Conservation (phyloP, 2,113 vertebrate genomes). For the Melanerpes formicivorus region DNA sequence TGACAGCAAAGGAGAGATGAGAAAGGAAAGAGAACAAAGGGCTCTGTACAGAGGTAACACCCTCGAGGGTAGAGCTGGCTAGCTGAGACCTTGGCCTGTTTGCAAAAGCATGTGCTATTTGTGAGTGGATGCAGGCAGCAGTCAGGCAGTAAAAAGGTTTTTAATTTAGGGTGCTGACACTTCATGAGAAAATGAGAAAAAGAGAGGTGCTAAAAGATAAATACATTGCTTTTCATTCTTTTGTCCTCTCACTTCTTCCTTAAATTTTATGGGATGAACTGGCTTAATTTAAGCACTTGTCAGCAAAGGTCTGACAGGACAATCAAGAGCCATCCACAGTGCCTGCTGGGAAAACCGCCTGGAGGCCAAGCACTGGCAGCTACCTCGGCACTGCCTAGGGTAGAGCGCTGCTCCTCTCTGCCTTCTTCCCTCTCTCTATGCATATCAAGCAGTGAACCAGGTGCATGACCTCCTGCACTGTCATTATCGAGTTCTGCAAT, state of each 20-base stretch:
- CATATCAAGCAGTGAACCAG: not conserved
- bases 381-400: not conserved
- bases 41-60: conserved; percentile 11
- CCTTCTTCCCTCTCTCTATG: not conserved
- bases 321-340: not conserved
- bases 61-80: not conserved
- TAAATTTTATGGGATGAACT: conserved; percentile 55
- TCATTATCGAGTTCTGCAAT: rapidly evolving
- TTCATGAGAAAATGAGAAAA: conserved; percentile 70
- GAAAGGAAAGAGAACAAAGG: not conserved
- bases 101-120: not conserved
- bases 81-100: conserved; percentile 8
- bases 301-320: not conserved
- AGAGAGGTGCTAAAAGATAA: conserved; percentile 62
- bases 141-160: conserved; percentile 65
- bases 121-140: conserved; percentile 56
- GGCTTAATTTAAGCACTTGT: conserved; percentile 29
- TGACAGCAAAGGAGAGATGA: conserved; percentile 53
- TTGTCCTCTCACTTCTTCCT: conserved; percentile 49
- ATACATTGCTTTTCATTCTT: conserved; percentile 19
- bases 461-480: not conserved
- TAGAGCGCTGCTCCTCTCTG: not conserved
- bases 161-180: conserved; percentile 76
- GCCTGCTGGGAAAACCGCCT: not conserved
- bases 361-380: not conserved